Evolutionary conservation across 1,140 invertebrate genomes (phyloP).

Genomic region (Caenorhabditis briggsae): DNA sequence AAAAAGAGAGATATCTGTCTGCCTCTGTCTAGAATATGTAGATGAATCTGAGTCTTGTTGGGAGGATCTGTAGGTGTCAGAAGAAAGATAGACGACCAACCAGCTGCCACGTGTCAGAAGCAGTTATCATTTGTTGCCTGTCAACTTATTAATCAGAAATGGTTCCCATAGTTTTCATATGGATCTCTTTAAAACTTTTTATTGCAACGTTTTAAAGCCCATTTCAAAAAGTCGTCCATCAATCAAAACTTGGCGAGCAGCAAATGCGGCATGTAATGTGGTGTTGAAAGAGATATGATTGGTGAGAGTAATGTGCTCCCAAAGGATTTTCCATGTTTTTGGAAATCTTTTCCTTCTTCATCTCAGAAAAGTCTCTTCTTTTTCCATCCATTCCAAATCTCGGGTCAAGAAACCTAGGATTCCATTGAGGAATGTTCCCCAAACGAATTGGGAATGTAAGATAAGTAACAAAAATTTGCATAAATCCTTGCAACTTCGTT

Average conservation of each 20-base stretch:
- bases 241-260: slow-evolving; percentile 38
- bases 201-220: background rate
- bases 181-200: background rate
- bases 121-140: slow-evolving; percentile 5
- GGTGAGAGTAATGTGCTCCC: slow-evolving; percentile 43
- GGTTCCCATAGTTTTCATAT: background rate
- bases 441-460: slow-evolving; percentile 6
- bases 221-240: slow-evolving; percentile 45
- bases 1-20: slow-evolving; percentile 14
- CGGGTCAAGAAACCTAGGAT: background rate
- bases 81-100: slow-evolving; percentile 15
- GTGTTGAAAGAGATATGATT: slow-evolving; percentile 55
- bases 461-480: slow-evolving; percentile 13
- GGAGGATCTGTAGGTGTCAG: slow-evolving; percentile 22
- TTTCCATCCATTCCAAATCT: background rate
- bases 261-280: slow-evolving; percentile 40
- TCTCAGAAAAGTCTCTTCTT: background rate
- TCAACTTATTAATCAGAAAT: background rate
- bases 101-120: slow-evolving; percentile 28
- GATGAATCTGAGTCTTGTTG: slow-evolving; percentile 10
- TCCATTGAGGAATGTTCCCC: slow-evolving; percentile 23
- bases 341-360: background rate
- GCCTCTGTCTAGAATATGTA: slow-evolving; percentile 8
- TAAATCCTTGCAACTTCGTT: slow-evolving; percentile 16
- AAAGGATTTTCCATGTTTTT: background rate